Percentiles rank a stretch among this genome's conserved stretches.
These are phyloP conservation scores for Erethizon dorsatum DNA, from an alignment of 2,797 vertebrate genomes.

Conservation along the genomic window DNA sequence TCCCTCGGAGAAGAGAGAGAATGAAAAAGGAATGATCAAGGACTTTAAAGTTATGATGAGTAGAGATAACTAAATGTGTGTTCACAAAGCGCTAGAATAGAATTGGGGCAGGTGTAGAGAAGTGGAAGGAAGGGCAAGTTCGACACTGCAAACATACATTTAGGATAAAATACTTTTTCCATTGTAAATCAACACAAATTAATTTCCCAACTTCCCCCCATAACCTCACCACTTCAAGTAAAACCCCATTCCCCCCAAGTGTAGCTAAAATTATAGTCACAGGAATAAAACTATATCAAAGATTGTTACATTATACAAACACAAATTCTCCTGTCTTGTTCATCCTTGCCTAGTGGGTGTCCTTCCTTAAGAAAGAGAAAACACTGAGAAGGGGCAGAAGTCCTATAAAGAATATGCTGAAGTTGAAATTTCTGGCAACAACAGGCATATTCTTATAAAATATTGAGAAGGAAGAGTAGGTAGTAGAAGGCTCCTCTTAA, in stretches of 20 bases:
- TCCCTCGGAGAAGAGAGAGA: not conserved
- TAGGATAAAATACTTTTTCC: slow-evolving; percentile 24
- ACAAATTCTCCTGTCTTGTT: not conserved
- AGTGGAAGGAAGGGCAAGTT: not conserved
- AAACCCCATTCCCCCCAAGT: not conserved
- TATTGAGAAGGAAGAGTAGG: not conserved
- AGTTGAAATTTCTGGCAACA: not conserved
- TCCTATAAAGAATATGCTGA: not conserved
- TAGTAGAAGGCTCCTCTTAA: not conserved
- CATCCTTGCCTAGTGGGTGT: not conserved
- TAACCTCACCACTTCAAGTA: not conserved
- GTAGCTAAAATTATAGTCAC: not conserved
- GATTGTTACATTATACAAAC: not conserved
- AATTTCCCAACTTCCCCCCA: not conserved
- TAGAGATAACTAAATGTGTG: not conserved
- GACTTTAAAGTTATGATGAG: not conserved
- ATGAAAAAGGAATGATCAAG: not conserved
- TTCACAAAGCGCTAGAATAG: not conserved
- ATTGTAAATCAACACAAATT: not conserved
- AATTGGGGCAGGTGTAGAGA: not conserved
- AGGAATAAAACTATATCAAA: not conserved
- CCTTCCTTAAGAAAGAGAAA: slow-evolving; percentile 14
- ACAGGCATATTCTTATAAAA: not conserved
- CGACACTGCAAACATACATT: not conserved
- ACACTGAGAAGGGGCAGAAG: not conserved